Percentiles rank a stretch among this genome's conserved stretches.
These are phyloP conservation scores for Clanis bilineata DNA, from an alignment of 2,888 invertebrate genomes.

Conservation along the genomic window DNA sequence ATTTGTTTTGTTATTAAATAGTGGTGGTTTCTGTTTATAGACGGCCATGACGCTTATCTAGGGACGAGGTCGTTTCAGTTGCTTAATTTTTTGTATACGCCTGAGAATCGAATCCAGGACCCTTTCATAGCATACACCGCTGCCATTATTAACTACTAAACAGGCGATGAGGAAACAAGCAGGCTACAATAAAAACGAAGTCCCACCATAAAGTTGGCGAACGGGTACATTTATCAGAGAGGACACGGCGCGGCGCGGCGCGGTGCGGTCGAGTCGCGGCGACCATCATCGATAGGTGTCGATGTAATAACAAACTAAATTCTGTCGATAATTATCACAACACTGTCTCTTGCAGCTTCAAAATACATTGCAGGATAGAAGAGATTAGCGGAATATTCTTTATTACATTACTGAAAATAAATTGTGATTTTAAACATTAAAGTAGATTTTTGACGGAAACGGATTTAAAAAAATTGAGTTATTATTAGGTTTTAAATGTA, in stretches of 20 bases:
- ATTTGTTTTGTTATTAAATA: no score
- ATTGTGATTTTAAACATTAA: no score
- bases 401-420: no score
- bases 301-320: constrained; percentile 28
- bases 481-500: no score
- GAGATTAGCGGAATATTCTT: not conserved
- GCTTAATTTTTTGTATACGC: no score
- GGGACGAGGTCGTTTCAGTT: no score
- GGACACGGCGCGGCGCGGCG: no score
- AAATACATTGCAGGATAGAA: not conserved
- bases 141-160: not conserved
- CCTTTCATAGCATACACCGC: not conserved
- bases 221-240: not conserved
- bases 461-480: no score
- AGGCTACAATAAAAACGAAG: not conserved
- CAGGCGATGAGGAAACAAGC: not conserved
- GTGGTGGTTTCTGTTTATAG: no score
- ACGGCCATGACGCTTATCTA: no score
- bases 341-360: constrained; percentile 18
- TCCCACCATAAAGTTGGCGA: not conserved
- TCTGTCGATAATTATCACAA: constrained; percentile 28
- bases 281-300: constrained; percentile 17
- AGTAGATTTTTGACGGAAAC: no score
- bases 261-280: no score
- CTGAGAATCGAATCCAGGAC: not conserved